Base-by-base conservation (phyloP, 2,797 vertebrate species). In the Cuniculus paca region DNA sequence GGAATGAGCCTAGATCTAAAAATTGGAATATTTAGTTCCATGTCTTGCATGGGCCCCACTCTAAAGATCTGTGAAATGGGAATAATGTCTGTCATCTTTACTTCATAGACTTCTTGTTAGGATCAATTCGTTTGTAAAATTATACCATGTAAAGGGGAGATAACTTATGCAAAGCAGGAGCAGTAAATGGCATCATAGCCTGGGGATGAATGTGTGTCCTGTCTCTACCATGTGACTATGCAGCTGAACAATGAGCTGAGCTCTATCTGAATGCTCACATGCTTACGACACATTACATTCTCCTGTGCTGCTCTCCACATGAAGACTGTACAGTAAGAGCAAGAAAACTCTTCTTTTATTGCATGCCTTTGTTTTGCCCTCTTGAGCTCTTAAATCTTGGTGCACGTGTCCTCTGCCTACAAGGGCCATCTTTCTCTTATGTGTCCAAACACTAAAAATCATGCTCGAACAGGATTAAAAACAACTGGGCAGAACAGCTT, bases 391-490 rank as follows among this genome's bases (percentile, higher is more conserved):
- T 77, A 88, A 70, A 72, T 31, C 6, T 9, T 63, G 22, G 9
- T 26, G 9, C 20, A 75, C 34, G 3, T 1, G 6, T 50, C 22
- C 13, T 28, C 63, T 52, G 3, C 13, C 24, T 8, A 80, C 10
- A 86, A 36, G 20, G 12, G 1, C 12, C 7, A 17, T 1, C 5
- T 48, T 81, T 95, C 2, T 77, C 1, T 56, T 78, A 34, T 4
- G 61, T 65, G 11, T 5, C 42, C 6, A 75, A 68, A 61, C 2
- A 31, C 6, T 60, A 24, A 68, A 16, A 34, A 3, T 10, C 39
- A 39, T 16, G 72, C 28, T 50, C 28, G 70, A 97, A 80, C 39
- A 80, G 20, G 85, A 63, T 22, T 87, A 58, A 74, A 83, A 83
- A 11, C 34, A 86, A 87, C 58, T 86, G 5, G 19, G 39, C 19